phyloP scores from a whole-genome alignment of 2,113 vertebrate genomes.

The Corvus moneduloides region DNA sequence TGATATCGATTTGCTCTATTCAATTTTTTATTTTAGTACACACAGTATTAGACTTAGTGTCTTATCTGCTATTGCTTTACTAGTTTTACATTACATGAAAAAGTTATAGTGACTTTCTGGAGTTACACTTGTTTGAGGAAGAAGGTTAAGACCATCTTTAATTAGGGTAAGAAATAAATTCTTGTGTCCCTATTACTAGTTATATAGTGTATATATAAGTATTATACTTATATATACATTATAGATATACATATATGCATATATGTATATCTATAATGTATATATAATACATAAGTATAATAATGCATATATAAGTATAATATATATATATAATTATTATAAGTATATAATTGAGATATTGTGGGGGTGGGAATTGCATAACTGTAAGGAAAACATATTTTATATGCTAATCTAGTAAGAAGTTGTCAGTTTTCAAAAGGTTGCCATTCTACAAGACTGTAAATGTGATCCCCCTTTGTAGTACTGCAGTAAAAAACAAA shows the following conservation, averaged over 20 bases:
- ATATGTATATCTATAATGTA: too few relatives aligned
- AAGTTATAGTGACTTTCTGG: background rate
- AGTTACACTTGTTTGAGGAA: background rate
- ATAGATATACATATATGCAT: too few relatives aligned
- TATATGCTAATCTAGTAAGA: background rate
- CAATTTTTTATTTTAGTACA: background rate
- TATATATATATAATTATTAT: too few relatives aligned
- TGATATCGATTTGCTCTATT: background rate
- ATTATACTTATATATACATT: too few relatives aligned
- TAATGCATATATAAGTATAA: too few relatives aligned
- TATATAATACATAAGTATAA: too few relatives aligned
- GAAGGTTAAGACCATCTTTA: background rate
- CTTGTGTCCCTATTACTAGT: background rate
- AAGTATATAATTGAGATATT: background rate
- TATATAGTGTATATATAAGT: too few relatives aligned
- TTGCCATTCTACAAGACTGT: background rate
- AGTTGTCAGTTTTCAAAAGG: background rate
- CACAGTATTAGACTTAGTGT: background rate
- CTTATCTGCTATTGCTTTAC: background rate
- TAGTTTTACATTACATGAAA: background rate
- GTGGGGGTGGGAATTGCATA: background rate
- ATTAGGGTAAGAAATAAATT: background rate
- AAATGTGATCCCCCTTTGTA: background rate
- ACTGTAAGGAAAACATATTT: background rate
- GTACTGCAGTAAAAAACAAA: background rate